Percentiles rank a stretch among this genome's conserved stretches.
Evolutionary conservation across 2,113 vertebrate genomes (phyloP).

Genomic region (Spermophilus dauricus): DNA sequence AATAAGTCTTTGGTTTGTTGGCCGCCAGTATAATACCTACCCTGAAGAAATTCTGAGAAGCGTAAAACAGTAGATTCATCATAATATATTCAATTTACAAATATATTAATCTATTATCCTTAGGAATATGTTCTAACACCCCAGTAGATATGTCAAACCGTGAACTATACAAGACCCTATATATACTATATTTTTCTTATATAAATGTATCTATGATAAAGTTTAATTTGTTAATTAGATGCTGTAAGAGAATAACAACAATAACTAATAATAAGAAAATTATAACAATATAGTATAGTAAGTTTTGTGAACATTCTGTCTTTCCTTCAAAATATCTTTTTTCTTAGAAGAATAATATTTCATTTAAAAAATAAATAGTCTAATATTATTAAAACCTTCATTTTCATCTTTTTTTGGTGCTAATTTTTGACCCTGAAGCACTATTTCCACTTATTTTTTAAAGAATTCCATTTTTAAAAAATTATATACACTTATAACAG

Average conservation of each 20-base stretch:
- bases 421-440: background rate
- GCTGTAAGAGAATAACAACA: background rate
- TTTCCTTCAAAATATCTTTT: background rate
- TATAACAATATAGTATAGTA: background rate
- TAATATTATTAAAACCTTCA: background rate
- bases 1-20: background rate
- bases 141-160: background rate
- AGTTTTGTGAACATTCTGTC: background rate
- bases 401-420: background rate
- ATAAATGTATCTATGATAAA: background rate
- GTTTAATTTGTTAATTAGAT: background rate
- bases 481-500: background rate
- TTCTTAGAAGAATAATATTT: background rate
- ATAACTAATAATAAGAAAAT: background rate
- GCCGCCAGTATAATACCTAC: background rate
- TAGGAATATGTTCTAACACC: background rate
- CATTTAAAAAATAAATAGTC: background rate
- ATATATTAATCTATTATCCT: background rate
- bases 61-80: background rate
- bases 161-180: no score
- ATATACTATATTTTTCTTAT: background rate
- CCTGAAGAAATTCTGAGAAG: background rate
- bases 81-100: background rate
- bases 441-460: background rate
- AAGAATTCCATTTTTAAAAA: background rate